phyloP scores from a whole-genome alignment of 2,888 invertebrate species.

The Flabesymbios commensalis region DNA sequence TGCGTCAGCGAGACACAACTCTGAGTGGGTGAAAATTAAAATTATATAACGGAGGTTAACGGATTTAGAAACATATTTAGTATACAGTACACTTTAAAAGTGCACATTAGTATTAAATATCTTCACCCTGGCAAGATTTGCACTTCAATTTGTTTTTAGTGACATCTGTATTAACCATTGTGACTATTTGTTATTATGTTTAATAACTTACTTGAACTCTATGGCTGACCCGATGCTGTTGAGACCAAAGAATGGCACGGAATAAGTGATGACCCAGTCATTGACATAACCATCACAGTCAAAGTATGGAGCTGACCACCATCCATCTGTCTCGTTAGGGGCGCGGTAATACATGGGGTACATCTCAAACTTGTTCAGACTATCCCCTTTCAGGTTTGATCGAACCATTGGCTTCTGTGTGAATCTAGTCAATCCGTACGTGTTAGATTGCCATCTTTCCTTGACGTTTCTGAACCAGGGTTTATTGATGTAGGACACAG shows the following conservation, averaged over 20 bases:
- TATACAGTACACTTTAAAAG: too few relatives aligned
- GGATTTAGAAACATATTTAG: too few relatives aligned
- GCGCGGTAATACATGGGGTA: conserved; percentile 73
- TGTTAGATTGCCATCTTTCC: conserved; percentile 92
- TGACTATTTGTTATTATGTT: too few relatives aligned
- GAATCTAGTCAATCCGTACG: conserved; percentile 84
- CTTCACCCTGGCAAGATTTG: too few relatives aligned
- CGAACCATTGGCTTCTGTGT: conserved; percentile 89
- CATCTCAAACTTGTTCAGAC: conserved; percentile 54
- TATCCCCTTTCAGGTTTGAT: conserved; percentile 69
- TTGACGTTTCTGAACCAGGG: conserved; percentile 86
- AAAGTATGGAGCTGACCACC: conserved; percentile 90
- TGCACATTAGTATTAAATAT: too few relatives aligned
- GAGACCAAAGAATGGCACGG: conserved; percentile 89
- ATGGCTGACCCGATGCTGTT: conserved; percentile 51
- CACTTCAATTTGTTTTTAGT: too few relatives aligned
- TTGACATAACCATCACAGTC: conserved; percentile 89
- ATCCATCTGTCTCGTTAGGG: conserved; percentile 84
- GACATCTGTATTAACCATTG: too few relatives aligned
- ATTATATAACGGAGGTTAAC: too few relatives aligned
- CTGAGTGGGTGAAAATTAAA: too few relatives aligned
- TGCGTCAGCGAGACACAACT: too few relatives aligned
- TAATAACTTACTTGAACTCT: conserved; percentile 55
- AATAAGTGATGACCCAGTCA: conserved; percentile 95
- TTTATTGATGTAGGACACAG: conserved; percentile 73